These are phyloP conservation scores for Nautilus pompilius DNA, from an alignment of 1,140 invertebrate genomes.

Conservation along the genomic window DNA sequence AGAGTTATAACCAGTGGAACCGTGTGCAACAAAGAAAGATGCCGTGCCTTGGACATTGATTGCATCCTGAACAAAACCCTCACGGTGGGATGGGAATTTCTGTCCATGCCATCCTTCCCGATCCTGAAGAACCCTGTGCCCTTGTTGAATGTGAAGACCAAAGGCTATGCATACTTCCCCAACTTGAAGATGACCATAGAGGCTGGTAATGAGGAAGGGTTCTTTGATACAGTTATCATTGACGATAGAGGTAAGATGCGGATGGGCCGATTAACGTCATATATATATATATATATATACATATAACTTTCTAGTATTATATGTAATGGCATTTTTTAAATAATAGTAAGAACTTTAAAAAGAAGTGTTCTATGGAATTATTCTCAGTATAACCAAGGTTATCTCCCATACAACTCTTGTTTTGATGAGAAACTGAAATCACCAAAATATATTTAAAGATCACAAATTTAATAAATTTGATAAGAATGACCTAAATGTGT, in stretches of 20 bases:
- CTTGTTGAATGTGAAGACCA: slow-evolving; percentile 37
- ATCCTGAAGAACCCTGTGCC: slow-evolving; percentile 25
- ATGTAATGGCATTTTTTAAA: slow-evolving; percentile 9
- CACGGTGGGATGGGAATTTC: slow-evolving; percentile 49
- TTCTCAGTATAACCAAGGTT: background rate
- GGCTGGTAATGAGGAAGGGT: slow-evolving; percentile 33
- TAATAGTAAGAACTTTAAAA: background rate
- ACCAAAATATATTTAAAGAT: too few species aligned
- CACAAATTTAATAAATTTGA: too few species aligned
- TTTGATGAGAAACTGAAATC: too few species aligned
- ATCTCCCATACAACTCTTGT: background rate
- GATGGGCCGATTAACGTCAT: slow-evolving; percentile 2
- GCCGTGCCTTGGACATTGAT: slow-evolving; percentile 28
- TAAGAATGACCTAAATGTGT: too few species aligned
- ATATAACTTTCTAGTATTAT: background rate
- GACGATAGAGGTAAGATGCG: slow-evolving; percentile 30
- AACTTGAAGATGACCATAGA: slow-evolving; percentile 35
- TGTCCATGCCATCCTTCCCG: slow-evolving; percentile 40
- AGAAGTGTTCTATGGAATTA: background rate
- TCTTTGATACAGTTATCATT: slow-evolving; percentile 33
- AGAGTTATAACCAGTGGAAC: slow-evolving; percentile 19
- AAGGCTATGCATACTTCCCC: slow-evolving; percentile 33
- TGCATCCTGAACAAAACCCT: slow-evolving; percentile 51
- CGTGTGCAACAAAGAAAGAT: slow-evolving; percentile 41
- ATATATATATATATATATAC: slow-evolving; percentile 9